phyloP scores from a whole-genome alignment of 2,888 invertebrate genomes.

The Pyrgus malvae region DNA sequence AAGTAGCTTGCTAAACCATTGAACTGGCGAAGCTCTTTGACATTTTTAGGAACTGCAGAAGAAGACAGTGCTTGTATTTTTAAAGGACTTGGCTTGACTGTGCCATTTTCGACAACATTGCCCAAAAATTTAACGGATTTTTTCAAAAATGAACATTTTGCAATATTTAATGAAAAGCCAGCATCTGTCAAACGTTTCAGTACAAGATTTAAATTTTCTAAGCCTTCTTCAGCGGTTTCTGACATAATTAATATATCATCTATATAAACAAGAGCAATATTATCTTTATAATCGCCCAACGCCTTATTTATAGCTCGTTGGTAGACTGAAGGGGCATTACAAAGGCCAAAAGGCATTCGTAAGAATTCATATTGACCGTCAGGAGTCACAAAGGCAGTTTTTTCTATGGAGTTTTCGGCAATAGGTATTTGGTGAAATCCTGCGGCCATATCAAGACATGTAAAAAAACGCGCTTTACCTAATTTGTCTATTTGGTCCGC shows the following conservation, averaged over 20 bases:
- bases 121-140: slow-evolving; percentile 35
- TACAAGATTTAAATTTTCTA: slow-evolving; percentile 28
- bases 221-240: slow-evolving; percentile 21
- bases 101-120: slow-evolving; percentile 28
- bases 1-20: slow-evolving; percentile 31
- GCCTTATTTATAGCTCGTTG: slow-evolving; percentile 34
- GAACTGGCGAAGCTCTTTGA: slow-evolving; percentile 31
- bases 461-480: slow-evolving; percentile 10
- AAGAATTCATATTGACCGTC: too few species aligned
- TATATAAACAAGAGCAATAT: slow-evolving; percentile 31
- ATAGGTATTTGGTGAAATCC: slow-evolving; percentile 39
- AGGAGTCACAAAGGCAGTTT: too few species aligned
- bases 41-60: slow-evolving; percentile 30
- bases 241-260: slow-evolving; percentile 34
- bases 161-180: slow-evolving; percentile 36
- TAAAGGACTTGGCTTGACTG: slow-evolving; percentile 34
- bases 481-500: slow-evolving; percentile 14
- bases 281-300: slow-evolving; percentile 27
- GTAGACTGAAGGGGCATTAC: too few species aligned
- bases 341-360: slow-evolving; percentile 36
- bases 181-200: slow-evolving; percentile 29
- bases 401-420: slow-evolving; percentile 31
- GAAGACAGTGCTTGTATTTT: slow-evolving; percentile 35
- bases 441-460: slow-evolving; percentile 30
- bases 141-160: slow-evolving; percentile 37